Evolutionary conservation across 1,140 invertebrate species (phyloP), one percentile per base, ranked within the genome.

Genomic region (Drosophila saltans): DNA sequence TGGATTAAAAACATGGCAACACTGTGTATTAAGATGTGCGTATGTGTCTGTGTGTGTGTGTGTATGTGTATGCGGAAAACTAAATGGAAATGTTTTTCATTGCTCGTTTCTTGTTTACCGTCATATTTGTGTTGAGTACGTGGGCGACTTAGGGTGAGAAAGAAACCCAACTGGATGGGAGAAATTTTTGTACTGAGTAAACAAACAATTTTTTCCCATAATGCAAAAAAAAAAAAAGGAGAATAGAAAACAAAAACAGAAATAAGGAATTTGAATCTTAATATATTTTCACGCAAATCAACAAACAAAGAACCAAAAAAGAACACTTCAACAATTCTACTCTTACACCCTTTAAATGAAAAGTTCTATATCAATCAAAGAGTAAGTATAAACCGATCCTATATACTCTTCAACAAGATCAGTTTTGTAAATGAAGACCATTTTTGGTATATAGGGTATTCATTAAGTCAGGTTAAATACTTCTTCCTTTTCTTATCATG

Each of bases 1-100:
- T 82, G 82, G 75, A 86, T 86, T 86, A 86, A 86, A 86, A 86
- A 82, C 72, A 86, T 76, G 75, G 75, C 69, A 81, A 78, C 45
- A 52, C 24, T n/a, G 24, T 59, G 9, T 33, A 16, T 39, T 55
- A 43, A 39, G 24, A 28, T 8, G 45, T 30, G 16, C 39, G 62
- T 24, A 2, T 58, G 10, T 21, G 24, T 64, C 36, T 66, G 28
- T 52, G 33, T 64, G 10, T 52, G 33, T 64, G 10, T 52, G 52
- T 58, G 48, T 58, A n/a, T 59, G 56, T 45, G 33, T 60, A 45
- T 61, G 11, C 21, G 48, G 16, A 58, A 56, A 66, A 75, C 64
- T 75, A 73, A 83, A 73, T 79, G 80, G 66, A 83, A 80, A 76
- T 80, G 69, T 62, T 80, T 83, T 72, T 67, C 69, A 84, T 24